Percentiles rank a stretch among this genome's conserved stretches.
Evolutionary conservation across 2,113 vertebrate genomes (phyloP).

Genomic region (Erpornis zantholeuca): DNA sequence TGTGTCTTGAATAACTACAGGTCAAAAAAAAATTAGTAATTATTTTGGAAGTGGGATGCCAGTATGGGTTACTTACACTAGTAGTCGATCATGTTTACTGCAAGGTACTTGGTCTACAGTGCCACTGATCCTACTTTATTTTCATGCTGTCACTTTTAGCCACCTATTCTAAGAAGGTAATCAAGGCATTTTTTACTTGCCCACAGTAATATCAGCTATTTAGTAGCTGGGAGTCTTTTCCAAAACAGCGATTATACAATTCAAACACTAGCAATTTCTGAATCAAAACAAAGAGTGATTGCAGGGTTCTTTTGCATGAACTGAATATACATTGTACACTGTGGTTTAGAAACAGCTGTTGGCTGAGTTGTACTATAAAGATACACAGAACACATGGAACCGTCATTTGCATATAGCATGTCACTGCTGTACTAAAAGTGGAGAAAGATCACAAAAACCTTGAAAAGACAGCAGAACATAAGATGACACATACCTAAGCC

Average conservation of each 20-base stretch:
- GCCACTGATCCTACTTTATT: neutral
- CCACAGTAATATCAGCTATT: neutral
- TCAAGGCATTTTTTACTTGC: neutral
- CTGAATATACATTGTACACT: neutral
- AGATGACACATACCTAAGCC: neutral
- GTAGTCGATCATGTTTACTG: neutral
- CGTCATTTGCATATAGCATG: slow-evolving; percentile 1
- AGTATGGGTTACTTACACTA: neutral
- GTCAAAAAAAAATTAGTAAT: neutral
- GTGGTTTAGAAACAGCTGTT: slow-evolving; percentile 38
- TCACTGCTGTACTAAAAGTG: neutral
- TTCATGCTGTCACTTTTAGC: neutral
- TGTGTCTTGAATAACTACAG: neutral
- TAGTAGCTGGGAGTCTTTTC: slow-evolving; percentile 5
- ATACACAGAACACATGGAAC: slow-evolving; percentile 25
- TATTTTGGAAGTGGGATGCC: neutral
- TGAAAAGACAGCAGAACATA: neutral
- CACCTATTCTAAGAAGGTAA: neutral
- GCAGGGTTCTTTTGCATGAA: neutral
- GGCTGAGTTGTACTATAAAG: neutral
- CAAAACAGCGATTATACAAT: neutral
- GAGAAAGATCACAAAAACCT: neutral
- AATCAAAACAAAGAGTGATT: slow-evolving; percentile 41
- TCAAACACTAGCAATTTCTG: slow-evolving; percentile 10
- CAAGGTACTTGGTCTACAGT: neutral